phyloP scores from a whole-genome alignment of 2,797 vertebrate genomes.

The Enteromius anoplus region DNA sequence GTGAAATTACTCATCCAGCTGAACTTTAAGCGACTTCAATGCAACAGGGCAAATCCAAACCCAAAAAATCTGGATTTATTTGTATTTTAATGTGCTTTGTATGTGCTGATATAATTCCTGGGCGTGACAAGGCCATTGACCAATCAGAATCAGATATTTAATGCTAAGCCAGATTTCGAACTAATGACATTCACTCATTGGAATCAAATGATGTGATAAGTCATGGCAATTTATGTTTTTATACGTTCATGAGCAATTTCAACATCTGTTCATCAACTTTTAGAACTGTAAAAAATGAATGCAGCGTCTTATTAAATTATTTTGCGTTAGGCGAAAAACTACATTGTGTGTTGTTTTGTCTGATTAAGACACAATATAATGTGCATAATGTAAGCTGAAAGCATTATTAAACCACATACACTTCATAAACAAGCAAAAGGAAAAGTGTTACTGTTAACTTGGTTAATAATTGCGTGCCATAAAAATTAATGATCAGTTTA shows the following conservation, averaged over 20 bases:
- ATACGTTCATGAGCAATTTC: background rate
- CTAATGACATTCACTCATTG: background rate
- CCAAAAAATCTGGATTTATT: background rate
- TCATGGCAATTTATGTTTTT: background rate
- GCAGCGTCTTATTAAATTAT: background rate
- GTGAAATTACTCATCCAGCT: slow-evolving; percentile 5
- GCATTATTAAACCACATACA: background rate
- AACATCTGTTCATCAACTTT: background rate
- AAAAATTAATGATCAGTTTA: background rate
- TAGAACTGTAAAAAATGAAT: background rate
- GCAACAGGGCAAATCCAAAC: background rate
- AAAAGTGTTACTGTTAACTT: background rate
- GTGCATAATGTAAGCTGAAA: background rate
- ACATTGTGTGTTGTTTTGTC: background rate
- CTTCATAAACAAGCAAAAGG: background rate
- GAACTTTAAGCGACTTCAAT: background rate
- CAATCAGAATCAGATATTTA: background rate
- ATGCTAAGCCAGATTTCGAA: background rate
- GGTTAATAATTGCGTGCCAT: background rate
- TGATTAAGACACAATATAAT: background rate
- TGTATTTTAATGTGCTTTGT: background rate
- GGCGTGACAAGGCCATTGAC: background rate
- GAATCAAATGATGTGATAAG: background rate
- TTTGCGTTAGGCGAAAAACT: background rate
- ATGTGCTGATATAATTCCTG: background rate